Evolutionary conservation across 2,113 vertebrate species (phyloP).

Genomic region (Ellobius talpinus): DNA sequence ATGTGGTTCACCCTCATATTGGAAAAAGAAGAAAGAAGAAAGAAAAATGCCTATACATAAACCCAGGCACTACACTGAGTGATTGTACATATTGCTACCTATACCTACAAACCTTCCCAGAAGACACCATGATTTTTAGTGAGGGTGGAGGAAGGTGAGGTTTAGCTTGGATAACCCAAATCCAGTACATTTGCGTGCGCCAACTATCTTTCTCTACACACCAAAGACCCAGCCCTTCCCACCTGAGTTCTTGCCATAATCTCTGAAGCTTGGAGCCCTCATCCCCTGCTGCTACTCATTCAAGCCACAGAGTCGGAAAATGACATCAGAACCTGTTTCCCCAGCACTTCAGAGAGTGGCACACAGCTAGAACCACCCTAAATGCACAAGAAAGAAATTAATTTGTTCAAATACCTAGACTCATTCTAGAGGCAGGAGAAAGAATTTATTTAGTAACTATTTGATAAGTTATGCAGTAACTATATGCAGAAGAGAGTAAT

Average conservation of each 20-base stretch:
- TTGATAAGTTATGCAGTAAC: neutral
- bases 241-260: neutral
- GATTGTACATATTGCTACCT: neutral
- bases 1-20: neutral
- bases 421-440: neutral
- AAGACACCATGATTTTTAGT: neutral
- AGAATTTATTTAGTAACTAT: neutral
- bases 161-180: fast-evolving
- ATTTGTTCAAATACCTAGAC: neutral
- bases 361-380: neutral
- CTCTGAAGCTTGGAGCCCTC: neutral
- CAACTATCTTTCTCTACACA: neutral
- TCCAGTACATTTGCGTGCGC: fast-evolving
- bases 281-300: neutral
- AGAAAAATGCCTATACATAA: too few species aligned
- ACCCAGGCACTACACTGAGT: neutral
- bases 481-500: neutral
- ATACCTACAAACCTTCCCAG: too few species aligned
- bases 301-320: neutral
- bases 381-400: neutral
- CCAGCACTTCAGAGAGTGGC: neutral
- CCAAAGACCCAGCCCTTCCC: neutral
- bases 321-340: neutral
- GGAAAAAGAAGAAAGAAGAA: neutral
- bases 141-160: neutral